Evolutionary conservation across 2,888 invertebrate species (phyloP), one percentile per base, ranked within the genome.

Genomic region (Patella ulyssiponensis): DNA sequence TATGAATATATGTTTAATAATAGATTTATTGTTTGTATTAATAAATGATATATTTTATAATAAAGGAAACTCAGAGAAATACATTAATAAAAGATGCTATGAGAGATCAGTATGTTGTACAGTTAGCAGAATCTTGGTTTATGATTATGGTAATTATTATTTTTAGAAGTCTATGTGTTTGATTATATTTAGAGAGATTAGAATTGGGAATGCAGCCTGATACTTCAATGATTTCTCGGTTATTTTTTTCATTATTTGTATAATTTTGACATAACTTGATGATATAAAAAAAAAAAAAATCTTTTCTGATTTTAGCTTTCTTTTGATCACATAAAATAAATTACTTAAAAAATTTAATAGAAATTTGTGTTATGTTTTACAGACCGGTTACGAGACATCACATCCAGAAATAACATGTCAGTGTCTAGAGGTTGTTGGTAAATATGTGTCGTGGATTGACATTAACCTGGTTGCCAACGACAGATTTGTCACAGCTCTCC

Each of bases 381-480:
- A 93, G 93, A 92, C 91, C n/a, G 89, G 90, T 27, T 92, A 92
- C 85, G 91, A 92, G 79, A 85, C 80, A 51, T 84, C 85, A 33
- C 85, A 92, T 73, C 89, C 93, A 17, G 91, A 92, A 75, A 81
- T 93, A 73, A 86, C 85, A 9, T 88, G 92, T 78, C 88, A 91
- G 74, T 93, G 93, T 80, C 88, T 93, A 76, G 92, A 93, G 56
- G 93, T 93, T 14, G 92, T 94, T 74, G 93, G 93, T 2, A 91
- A 92, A 33, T 94, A 92, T 86, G 91, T 94, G 17, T 92, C 93
- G 2, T 94, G 94, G 94, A 94, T 94, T 77, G 94, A 94, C 86
- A 93, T 94, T 75, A 91, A 91, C 71, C 90, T 94, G 54, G 92
- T 94, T 33, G 94, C 93, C 70, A 94, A 94, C 84, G 93, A 93